A percentile compares a stretch with the other conserved stretches of the same genome.
phyloP scores from a whole-genome alignment of 2,888 invertebrate genomes.

The Drosophila macrospina region DNA sequence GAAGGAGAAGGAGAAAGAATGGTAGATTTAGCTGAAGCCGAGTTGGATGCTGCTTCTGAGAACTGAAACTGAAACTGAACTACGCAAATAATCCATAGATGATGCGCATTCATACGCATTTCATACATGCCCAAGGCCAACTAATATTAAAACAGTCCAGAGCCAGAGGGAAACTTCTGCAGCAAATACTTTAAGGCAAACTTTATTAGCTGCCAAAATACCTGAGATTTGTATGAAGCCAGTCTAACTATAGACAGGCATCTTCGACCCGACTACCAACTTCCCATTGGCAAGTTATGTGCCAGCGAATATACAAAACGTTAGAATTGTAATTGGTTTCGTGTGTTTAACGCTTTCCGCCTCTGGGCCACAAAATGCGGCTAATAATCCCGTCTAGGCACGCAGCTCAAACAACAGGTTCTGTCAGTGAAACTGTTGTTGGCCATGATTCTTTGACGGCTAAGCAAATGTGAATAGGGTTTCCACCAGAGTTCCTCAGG shows the following conservation, averaged over 20 bases:
- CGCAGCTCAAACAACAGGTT: constrained; percentile 53
- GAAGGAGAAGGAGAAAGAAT: background rate
- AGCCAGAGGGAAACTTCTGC: constrained; percentile 38
- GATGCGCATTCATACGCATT: constrained; percentile 36
- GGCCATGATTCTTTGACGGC: constrained; percentile 11
- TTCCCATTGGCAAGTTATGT: constrained; percentile 18
- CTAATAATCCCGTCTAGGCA: constrained; percentile 70
- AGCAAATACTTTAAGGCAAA: constrained; percentile 77
- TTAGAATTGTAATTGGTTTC: constrained; percentile 71
- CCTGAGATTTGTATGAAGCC: constrained; percentile 72
- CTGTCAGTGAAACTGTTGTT: constrained; percentile 3
- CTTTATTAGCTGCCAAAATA: constrained; percentile 77
- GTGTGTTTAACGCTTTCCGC: constrained; percentile 75
- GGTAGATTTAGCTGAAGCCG: background rate
- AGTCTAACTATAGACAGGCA: constrained; percentile 28
- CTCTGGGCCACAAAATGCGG: constrained; percentile 45
- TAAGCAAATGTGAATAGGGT: constrained; percentile 15
- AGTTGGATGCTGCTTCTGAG: constrained; percentile 2
- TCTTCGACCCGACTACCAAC: constrained; percentile 14
- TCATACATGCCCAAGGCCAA: constrained; percentile 55
- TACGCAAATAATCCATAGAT: constrained; percentile 67
- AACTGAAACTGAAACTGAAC: constrained; percentile 38
- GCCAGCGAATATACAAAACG: constrained; percentile 44
- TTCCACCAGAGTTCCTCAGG: constrained; percentile 12
- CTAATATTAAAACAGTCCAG: constrained; percentile 71